Percentiles rank a stretch among this genome's conserved stretches.
Evolutionary conservation across 2,113 vertebrate genomes (phyloP).

Genomic region (Centropus bengalensis): DNA sequence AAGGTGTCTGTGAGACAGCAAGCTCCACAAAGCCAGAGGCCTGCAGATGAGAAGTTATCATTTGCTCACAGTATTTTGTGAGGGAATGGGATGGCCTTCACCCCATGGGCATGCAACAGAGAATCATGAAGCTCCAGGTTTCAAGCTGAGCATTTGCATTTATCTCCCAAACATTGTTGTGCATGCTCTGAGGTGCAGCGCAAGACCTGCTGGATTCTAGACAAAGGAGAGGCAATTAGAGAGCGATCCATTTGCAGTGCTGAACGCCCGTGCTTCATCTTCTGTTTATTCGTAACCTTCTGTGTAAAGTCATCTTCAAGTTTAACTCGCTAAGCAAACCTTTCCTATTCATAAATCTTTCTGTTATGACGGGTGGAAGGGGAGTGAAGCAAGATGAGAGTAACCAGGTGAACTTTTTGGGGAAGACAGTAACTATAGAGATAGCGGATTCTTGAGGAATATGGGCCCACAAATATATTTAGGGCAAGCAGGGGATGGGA

Average conservation of each 20-base stretch:
- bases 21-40: not conserved
- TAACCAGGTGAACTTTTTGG: not conserved
- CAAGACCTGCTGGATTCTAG: not conserved
- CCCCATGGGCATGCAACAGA: not conserved
- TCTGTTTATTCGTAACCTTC: conserved; percentile 1
- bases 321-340: conserved; percentile 8
- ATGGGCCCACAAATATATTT: not conserved
- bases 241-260: not conserved
- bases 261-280: not conserved
- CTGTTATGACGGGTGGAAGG: not conserved
- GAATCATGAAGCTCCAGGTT: not conserved
- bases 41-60: not conserved
- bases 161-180: not conserved
- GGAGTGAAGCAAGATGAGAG: not conserved
- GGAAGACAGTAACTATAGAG: not conserved
- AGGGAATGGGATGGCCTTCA: not conserved
- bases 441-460: not conserved
- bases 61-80: not conserved
- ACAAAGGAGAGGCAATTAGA: not conserved
- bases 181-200: not conserved
- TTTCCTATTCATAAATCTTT: not conserved
- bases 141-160: not conserved
- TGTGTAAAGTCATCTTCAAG: conserved; percentile 1
- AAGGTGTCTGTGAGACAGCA: not conserved
- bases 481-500: not conserved